Evolutionary conservation across 1,140 invertebrate genomes (phyloP), one percentile per base, ranked within the genome.

Genomic region (Trichonephila clavata): DNA sequence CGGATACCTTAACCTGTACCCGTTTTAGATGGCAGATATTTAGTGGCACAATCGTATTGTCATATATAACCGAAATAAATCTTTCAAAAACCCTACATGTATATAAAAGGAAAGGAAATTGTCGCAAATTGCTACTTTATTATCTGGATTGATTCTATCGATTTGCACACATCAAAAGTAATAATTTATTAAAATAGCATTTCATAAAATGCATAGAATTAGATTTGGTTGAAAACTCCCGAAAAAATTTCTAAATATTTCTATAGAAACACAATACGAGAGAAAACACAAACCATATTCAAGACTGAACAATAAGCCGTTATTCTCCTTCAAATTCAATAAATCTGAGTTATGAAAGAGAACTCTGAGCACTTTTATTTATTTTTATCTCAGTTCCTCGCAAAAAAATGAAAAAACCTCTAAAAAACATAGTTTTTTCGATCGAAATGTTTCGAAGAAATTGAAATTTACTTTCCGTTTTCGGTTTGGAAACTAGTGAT

Each of bases 401-500:
- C 39, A 16, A 88, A 68, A 50, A 57, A 86, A 27, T 21, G 60
- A 86, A 86, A 86, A 27, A 24, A 39, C 32, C 50, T 63, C 60
- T 57, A 86, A 57, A 63, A 86, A 86, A 86, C 27, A 86, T 61
- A 61, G 24, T 57, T 60, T 86, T 86, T 27, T 63, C n/a, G 20
- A 61, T 86, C 60, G 84, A 63, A 63, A 86, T 39, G 18, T 24
- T 86, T 39, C 24, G 60, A 39, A 86, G 24, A 24, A 86, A 86
- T 86, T 86, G 84, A 86, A 86, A 86, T 86, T 86, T 86, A 86
- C 84, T 86, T 86, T 86, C 84, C 24, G 57, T 63, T 86, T 86
- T 86, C 83, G 84, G 57, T 63, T 27, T 39, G 60, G 18, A 63
- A 86, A 32, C 57, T 86, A 86, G 60, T 61, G 59, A 63, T 63